phyloP scores from a whole-genome alignment of 2,113 vertebrate species.

The Nycticorax nycticorax region DNA sequence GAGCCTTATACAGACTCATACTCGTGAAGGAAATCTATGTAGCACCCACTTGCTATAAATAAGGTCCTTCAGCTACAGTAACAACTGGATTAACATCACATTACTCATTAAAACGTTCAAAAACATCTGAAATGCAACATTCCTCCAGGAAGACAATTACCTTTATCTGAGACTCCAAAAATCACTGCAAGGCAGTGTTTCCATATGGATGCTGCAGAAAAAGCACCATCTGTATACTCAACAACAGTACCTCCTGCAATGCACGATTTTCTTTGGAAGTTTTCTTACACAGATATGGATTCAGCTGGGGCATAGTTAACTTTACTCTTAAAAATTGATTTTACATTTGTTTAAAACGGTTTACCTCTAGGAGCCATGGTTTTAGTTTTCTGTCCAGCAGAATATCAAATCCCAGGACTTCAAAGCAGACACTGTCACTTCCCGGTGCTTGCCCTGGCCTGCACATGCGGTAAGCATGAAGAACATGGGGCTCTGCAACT shows the following conservation, averaged over 20 bases:
- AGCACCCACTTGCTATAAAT: neutral
- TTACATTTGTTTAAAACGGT: neutral
- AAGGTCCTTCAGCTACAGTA: neutral
- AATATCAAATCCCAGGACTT: slow-evolving; percentile 96
- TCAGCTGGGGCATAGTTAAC: neutral
- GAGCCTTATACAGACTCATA: neutral
- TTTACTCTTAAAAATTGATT: neutral
- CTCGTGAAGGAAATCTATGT: neutral
- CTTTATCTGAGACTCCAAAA: neutral
- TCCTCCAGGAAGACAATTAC: neutral
- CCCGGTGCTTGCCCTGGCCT: slow-evolving; percentile 93
- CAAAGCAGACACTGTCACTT: slow-evolving; percentile 97
- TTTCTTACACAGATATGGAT: neutral
- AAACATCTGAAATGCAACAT: neutral
- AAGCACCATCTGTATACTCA: neutral
- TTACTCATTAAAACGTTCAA: neutral
- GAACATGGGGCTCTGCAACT: slow-evolving; percentile 94
- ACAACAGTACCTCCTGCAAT: neutral
- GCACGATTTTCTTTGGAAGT: neutral
- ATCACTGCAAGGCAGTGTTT: neutral
- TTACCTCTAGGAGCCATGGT: slow-evolving; percentile 97
- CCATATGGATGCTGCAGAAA: neutral
- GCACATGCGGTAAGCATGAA: slow-evolving; percentile 98
- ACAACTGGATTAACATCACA: neutral
- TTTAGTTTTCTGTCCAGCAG: slow-evolving; percentile 97